phyloP scores from a whole-genome alignment of 2,888 invertebrate species.

The Hyppa rectilinea region DNA sequence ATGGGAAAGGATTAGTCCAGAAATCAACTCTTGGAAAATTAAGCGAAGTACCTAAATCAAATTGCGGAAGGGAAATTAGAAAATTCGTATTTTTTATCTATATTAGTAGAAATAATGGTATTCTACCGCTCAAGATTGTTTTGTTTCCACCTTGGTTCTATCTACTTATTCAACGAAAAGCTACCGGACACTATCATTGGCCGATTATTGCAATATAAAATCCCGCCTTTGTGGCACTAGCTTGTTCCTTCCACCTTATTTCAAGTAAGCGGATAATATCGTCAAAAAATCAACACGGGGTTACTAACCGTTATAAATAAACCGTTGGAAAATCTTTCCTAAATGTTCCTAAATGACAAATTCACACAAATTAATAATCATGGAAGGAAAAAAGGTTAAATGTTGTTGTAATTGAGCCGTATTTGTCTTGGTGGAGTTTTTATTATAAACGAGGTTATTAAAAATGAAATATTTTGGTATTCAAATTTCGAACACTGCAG shows the following conservation, averaged over 20 bases:
- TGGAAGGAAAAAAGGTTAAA: background rate
- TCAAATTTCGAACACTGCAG: too few species aligned
- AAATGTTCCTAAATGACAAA: background rate
- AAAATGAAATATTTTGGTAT: too few species aligned
- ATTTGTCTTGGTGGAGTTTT: background rate
- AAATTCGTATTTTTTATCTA: background rate
- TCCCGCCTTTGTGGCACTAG: background rate
- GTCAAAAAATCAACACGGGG: background rate
- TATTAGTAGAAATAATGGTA: background rate
- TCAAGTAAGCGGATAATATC: background rate
- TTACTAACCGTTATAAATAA: background rate
- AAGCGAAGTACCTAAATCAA: background rate
- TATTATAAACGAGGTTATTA: background rate
- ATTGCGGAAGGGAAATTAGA: background rate
- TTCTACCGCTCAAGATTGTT: background rate
- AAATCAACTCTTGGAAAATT: background rate
- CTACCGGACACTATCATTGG: background rate
- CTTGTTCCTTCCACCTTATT: background rate
- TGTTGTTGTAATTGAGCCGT: background rate
- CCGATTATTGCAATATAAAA: background rate
- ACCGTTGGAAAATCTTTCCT: background rate
- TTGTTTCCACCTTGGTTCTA: background rate
- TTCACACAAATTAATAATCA: background rate
- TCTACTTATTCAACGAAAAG: background rate
- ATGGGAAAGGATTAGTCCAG: background rate